Evolutionary conservation across 2,888 invertebrate species (phyloP), one percentile per base, ranked within the genome.

Genomic region (Camptogramma bilineatum): DNA sequence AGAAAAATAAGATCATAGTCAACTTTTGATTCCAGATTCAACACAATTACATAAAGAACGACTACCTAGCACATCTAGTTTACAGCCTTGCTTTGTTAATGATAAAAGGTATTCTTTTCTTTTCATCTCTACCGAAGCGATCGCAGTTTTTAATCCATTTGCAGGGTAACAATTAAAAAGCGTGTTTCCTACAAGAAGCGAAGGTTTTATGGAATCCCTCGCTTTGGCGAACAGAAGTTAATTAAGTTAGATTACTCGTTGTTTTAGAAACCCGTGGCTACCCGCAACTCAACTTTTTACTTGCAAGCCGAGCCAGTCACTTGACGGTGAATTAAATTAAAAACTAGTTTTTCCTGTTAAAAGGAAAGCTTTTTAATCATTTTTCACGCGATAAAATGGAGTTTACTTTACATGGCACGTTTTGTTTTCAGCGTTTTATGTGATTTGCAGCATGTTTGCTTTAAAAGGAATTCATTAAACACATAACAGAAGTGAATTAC

Each of bases 271-370:
- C 67, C 62, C 9, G 71, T 56, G 71, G 71, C 64, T 70, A 68
- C 53, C 62, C 69, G 62, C 61, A 66, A 72, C 74, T 70, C 66
- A 51, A 66, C 75, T 77, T 78, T 80, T 60, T 70, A 70, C 67
- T 66, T 65, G 46, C 59, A 55, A 52, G 64, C 68, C 59, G 53
- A 52, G 64, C 68, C 68, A 70, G 73, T 73, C 74, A 75, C 80
- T 77, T 78, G 73, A 69, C 71, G 75, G 72, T 71, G 75, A 79
- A 81, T 81, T 77, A 79, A 81, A 77, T 80, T 81, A 77, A 76
- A 81, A 79, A 78, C 70, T 72, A 71, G 69, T 62, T 69, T 64
- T 73, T 63, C 70, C 70, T 72, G 62, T 69, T 73, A 62, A 69
- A 69, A 64, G 64, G 60, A 69, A 70, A 64, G 65, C 62, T 71